Percentiles rank a stretch among this genome's conserved stretches.
phyloP scores from a whole-genome alignment of 64 coral and sea anemone species.

The Dendronephthya gigantea region DNA sequence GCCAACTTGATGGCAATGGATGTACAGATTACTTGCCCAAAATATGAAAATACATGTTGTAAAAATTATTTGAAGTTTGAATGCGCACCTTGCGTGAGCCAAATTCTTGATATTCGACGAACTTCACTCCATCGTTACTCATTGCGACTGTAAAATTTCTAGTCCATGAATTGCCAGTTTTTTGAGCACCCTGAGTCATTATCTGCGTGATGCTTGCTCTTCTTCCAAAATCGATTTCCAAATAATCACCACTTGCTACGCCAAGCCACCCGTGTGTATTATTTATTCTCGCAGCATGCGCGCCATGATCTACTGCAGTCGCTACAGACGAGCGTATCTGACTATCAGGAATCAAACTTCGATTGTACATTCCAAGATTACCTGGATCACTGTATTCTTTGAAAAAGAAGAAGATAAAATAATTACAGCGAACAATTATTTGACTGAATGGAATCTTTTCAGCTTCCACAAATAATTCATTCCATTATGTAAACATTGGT shows the following conservation, averaged over 20 bases:
- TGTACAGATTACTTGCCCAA: no score
- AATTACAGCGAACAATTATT: no score
- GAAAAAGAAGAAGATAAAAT: not conserved
- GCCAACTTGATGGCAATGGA: no score
- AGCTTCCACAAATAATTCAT: no score
- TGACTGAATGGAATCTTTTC: no score
- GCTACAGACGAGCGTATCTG: not conserved
- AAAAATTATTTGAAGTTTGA: no score
- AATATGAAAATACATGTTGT: no score
- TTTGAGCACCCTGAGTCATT: constrained; percentile 34
- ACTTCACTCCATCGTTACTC: constrained; percentile 32
- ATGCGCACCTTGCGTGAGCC: not conserved
- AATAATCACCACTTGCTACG: constrained; percentile 33
- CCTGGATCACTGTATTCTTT: no score
- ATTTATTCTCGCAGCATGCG: not conserved
- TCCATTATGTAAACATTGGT: no score
- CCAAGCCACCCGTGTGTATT: not conserved
- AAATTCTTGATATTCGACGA: not conserved
- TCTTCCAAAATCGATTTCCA: constrained; percentile 36
- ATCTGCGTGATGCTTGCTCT: constrained; percentile 25
- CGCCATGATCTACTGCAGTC: not conserved
- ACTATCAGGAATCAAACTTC: not conserved
- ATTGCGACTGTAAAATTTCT: constrained; percentile 36
- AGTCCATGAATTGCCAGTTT: constrained; percentile 47
- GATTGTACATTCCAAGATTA: not conserved